Conservation (phyloP, 2,888 invertebrate genomes). For the Cheilosia urbana region DNA sequence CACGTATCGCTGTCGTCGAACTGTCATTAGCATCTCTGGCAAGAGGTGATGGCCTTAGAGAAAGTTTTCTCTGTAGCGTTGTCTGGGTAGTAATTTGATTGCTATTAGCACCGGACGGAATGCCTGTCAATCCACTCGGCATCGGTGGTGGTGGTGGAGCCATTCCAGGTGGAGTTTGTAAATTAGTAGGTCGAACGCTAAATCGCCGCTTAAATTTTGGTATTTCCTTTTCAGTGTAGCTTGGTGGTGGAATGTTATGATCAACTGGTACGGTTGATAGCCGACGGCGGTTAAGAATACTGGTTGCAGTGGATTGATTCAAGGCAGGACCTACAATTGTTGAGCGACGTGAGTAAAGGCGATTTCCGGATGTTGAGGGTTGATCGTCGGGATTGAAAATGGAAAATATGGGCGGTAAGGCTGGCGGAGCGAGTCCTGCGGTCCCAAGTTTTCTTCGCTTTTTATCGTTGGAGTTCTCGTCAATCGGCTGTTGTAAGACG, state of each 20-base stretch:
- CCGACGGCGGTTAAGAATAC: slow-evolving; percentile 77
- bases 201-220: slow-evolving; percentile 82
- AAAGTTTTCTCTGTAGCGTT: slow-evolving; percentile 81
- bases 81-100: slow-evolving; percentile 77
- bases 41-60: slow-evolving; percentile 82
- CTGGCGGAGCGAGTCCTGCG: slow-evolving; percentile 84
- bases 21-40: slow-evolving; percentile 78
- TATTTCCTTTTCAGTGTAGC: slow-evolving; percentile 79
- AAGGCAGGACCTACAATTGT: slow-evolving; percentile 80
- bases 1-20: slow-evolving; percentile 35
- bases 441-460: slow-evolving; percentile 85
- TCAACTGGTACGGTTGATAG: slow-evolving; percentile 78
- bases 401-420: slow-evolving; percentile 84
- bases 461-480: slow-evolving; percentile 28
- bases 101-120: slow-evolving; percentile 64
- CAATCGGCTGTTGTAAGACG: slow-evolving; percentile 77
- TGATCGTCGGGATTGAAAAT: slow-evolving; percentile 83
- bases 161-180: slow-evolving; percentile 83
- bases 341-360: slow-evolving; percentile 81
- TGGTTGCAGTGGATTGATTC: slow-evolving; percentile 49
- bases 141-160: slow-evolving; percentile 80
- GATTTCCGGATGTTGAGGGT: slow-evolving; percentile 79
- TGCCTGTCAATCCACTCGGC: slow-evolving; percentile 65
- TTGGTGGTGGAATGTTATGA: slow-evolving; percentile 81
- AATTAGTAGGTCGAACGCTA: slow-evolving; percentile 82